Evolutionary conservation across 1,140 invertebrate genomes (phyloP).

Genomic region (Drosophila suzukii): DNA sequence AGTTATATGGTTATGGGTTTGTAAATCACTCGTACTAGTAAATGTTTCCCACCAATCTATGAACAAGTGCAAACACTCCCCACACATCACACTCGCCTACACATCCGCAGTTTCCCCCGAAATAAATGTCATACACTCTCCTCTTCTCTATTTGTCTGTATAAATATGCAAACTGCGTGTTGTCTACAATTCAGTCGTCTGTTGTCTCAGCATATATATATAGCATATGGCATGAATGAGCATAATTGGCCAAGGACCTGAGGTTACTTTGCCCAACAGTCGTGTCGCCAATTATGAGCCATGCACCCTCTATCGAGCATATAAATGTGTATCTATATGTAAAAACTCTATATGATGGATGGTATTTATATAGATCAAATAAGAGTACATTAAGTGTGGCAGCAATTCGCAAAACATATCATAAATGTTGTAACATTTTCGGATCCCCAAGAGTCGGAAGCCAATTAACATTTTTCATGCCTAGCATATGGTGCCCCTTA

Average conservation of each 20-base stretch:
- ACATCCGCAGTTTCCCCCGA: constrained; percentile 8
- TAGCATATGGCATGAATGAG: constrained; percentile 31
- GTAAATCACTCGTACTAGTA: constrained; percentile 57
- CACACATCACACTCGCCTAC: constrained; percentile 11
- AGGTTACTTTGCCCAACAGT: constrained; percentile 4
- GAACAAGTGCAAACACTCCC: constrained; percentile 46
- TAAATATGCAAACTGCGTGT: constrained; percentile 50
- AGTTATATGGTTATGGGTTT: constrained; percentile 14
- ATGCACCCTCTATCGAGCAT: constrained; percentile 30
- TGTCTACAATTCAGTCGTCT: constrained; percentile 40
- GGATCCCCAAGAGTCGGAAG: constrained; percentile 40
- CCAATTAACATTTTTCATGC: constrained; percentile 54
- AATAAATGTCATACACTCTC: constrained; percentile 9
- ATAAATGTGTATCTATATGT: constrained; percentile 47
- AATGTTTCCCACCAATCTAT: constrained; percentile 61
- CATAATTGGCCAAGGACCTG: constrained; percentile 37
- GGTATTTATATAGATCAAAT: constrained; percentile 54
- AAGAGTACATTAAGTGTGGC: constrained; percentile 77
- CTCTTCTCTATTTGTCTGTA: constrained; percentile 34
- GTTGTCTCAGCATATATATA: constrained; percentile 34
- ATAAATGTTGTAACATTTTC: constrained; percentile 84
- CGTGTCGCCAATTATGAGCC: constrained; percentile 24
- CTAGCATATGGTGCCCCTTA: constrained; percentile 55
- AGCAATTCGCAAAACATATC: constrained; percentile 85
- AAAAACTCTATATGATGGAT: constrained; percentile 29